Base-by-base conservation (phyloP, 2,113 vertebrate species). In the Onychorhynchus coronatus region DNA sequence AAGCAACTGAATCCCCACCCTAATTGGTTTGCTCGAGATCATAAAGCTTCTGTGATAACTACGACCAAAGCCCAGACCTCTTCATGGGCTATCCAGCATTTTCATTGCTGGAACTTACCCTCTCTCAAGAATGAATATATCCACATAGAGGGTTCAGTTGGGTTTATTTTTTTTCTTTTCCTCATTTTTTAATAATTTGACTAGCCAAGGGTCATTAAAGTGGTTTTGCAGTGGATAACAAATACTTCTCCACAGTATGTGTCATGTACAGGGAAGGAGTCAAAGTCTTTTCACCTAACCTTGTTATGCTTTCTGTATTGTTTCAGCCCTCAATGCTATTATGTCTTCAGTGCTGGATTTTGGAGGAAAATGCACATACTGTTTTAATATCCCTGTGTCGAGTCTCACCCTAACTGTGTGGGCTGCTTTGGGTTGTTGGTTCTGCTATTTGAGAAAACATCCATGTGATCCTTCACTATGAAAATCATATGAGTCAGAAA, bases 121-220 rank as follows among this genome's bases (percentile, higher is more conserved):
- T 71, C 17, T 91, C 61, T 78, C 61, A 63, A 41, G 52, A 95
- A 68, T 44, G 14, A 86, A 44, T 7, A 4, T 63, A 89, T 59
- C 42, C 61, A 52, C 47, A 39, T 87, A 37, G 52, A 85, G 41
- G 11, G 5, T 74, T 77, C 67, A 28, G 24, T 41, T 59, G 27
- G 42, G 59, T 93, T 93, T 88, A 23, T 66, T 89, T 91, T 96
- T 16, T 74, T 89, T 93, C 93, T 18, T 80, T 89, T 95, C 67
- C 56, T 84, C 16, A 37, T 93, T 87, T 92, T 92, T 65, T 3
- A 84, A 58, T 78, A 78, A 84, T 90, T 87, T 81, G 37, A 63
- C 42, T 81, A 87, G 47, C 41, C 50, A 74, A 63, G 37, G 30
- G 24, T 71, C 73, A 91, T 89, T 89, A 84, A 49, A 77, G 39